Evolutionary conservation across 2,797 vertebrate species (phyloP), one percentile per base, ranked within the genome.

Genomic region (Scyliorhinus canicula): DNA sequence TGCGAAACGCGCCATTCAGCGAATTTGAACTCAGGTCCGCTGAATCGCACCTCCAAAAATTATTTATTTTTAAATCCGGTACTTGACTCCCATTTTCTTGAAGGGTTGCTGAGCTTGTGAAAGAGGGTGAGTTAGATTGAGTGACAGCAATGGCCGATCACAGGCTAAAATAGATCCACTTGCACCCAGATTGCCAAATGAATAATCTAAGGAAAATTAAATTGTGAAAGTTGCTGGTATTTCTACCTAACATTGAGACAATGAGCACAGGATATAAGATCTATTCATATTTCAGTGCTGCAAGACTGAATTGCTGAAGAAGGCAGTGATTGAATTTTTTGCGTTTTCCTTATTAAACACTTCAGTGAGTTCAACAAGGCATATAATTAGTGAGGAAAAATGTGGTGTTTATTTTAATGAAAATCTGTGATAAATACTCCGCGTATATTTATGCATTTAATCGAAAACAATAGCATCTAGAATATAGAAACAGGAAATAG

Each of bases 241-340:
- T 88, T 57, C 50, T 88, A 4, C 55, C 85, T 19, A 31, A 88
- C 28, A 35, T 19, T 57, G 26, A 26, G 28, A 88, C 28, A 35
- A n/a, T 88, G 85, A n/a, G 35, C 9, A 35, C 47, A 55, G 52
- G 52, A 52, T 57, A 12, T 50, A 57, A 52, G 50, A 88, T 31
- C 85, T 28, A 35, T 52, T 88, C 57, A 57, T 57, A 28, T 57
- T 57, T 88, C 85, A 88, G 55, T 16, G 52, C 52, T 55, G 85
- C 55, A 57, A 88, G 1, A 14, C 55, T 88, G 85, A 52, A 88
- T 11, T 88, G 9, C 35, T 55, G 24, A 11, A n/a, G 31, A 19
- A 35, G 52, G 52, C 52, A 88, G 85, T 57, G 85, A 88, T 88
- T 35, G 85, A 88, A 57, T n/a, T 88, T 35, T 52, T 88, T 88